Percentiles rank a stretch among this genome's conserved stretches.
Evolutionary conservation across 2,888 invertebrate species (phyloP).

Genomic region (Cheilosia impressa): DNA sequence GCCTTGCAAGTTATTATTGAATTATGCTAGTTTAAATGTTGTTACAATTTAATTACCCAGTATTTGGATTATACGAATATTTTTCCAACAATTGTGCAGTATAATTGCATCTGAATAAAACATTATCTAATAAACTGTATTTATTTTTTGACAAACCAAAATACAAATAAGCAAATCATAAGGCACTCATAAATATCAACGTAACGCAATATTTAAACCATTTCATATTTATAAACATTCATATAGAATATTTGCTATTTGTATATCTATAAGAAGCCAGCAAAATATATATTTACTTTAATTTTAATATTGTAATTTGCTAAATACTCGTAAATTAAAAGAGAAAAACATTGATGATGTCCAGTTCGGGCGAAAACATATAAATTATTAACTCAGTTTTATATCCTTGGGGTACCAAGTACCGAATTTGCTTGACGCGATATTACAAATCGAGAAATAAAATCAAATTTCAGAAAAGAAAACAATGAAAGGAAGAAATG

Average conservation of each 20-base stretch:
- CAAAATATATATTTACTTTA: conserved; percentile 43
- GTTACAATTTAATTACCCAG: conserved; percentile 3
- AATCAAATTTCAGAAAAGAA: conserved; percentile 34
- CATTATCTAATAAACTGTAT: neutral
- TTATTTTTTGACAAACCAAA: neutral
- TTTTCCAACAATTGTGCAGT: conserved; percentile 2
- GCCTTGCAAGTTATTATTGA: conserved; percentile 15
- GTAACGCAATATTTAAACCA: conserved; percentile 62
- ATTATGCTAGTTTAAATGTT: conserved; percentile 31
- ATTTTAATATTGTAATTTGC: conserved; percentile 55
- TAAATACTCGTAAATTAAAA: conserved; percentile 50
- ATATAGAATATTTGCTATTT: conserved; percentile 57
- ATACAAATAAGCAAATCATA: conserved; percentile 31
- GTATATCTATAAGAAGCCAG: conserved; percentile 43
- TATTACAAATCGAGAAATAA: conserved; percentile 12
- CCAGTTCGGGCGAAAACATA: conserved; percentile 20
- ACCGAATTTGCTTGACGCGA: conserved; percentile 63
- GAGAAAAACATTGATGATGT: conserved; percentile 37
- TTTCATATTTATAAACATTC: conserved; percentile 53
- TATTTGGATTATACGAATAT: conserved; percentile 13
- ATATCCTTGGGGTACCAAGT: conserved; percentile 70
- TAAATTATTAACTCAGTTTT: conserved; percentile 61
- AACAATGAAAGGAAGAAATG: conserved; percentile 48
- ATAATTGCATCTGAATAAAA: conserved; percentile 10
- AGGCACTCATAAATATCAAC: conserved; percentile 57